phyloP scores from a whole-genome alignment of 92 coral and sea anemone species.

The Zoanthus sociatus region DNA sequence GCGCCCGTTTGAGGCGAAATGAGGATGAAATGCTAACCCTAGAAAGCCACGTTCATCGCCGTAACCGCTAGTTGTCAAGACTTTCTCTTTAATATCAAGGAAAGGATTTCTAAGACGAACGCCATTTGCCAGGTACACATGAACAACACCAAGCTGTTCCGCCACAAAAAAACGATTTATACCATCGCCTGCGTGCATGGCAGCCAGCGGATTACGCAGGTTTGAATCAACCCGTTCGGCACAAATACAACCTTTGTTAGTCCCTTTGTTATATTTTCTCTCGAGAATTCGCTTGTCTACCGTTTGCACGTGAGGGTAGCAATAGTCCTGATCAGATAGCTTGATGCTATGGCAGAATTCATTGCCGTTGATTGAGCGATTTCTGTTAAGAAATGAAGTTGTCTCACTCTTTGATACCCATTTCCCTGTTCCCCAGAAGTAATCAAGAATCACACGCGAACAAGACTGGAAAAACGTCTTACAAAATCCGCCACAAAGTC shows the following conservation, averaged over 20 bases:
- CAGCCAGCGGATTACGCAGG: constrained; percentile 85
- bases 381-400: background rate
- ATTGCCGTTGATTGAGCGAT: background rate
- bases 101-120: constrained; percentile 69
- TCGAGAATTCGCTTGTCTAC: constrained; percentile 63
- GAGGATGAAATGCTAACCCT: constrained; percentile 90
- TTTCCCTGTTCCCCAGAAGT: constrained; percentile 54
- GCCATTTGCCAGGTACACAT: constrained; percentile 68
- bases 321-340: constrained; percentile 73
- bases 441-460: constrained; percentile 63
- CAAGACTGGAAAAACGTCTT: constrained; percentile 46
- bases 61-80: constrained; percentile 58
- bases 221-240: constrained; percentile 75
- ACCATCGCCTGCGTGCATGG: constrained; percentile 90
- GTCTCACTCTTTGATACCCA: constrained; percentile 50
- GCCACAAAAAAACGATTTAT: constrained; percentile 87
- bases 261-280: constrained; percentile 64
- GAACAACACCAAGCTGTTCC: constrained; percentile 84
- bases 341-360: constrained; percentile 66
- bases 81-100: constrained; percentile 76
- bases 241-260: constrained; percentile 79
- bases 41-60: constrained; percentile 94
- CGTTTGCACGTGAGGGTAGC: constrained; percentile 81
- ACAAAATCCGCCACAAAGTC: constrained; percentile 74
- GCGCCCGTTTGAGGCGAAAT: constrained; percentile 75